Evolutionary conservation across 2,113 vertebrate genomes (phyloP), one percentile per base, ranked within the genome.

Genomic region (Sakesphorus luctuosus): DNA sequence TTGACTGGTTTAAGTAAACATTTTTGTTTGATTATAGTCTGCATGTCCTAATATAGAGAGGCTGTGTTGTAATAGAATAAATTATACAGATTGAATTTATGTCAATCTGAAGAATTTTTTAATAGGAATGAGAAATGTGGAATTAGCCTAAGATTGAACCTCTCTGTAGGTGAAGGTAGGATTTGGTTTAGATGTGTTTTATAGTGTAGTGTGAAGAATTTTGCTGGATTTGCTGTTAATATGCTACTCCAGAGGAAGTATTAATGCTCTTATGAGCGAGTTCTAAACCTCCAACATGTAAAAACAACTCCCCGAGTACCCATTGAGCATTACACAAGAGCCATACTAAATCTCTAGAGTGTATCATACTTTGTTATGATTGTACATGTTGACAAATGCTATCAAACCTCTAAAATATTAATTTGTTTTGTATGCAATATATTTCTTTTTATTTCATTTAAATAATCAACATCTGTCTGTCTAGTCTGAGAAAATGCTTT

Each of bases 1-100:
- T 81, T 90, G 75, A 53, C 55, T 93, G 25, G 46, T 92, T 93
- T 85, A 94, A 95, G 73, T 44, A 96, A 96, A 84, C 68, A 49
- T 61, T 90, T 58, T 10, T 20, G 84, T 94, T 89, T 87, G 55
- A 73, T 55, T 79, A 90, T n/a, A 53, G 68, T 84, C 38, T 94
- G 38, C 55, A 52, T 87, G 36, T 74, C 80, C 76, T 67, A 20
- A 73, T n/a, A 62, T 1, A 81, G 43, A 87, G 44, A 95, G 35
- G 71, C 82, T 61, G 28, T 38, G 13, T 81, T 93, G 52, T 58
- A 90, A 88, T 55, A 87, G 91, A 76, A 93, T 56, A 82, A 20
- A 89, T 85, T 28, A 78, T 36, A 52, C 38, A 56, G 38, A 47
- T 26, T 66, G 84, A 85, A 77, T 94, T 77, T 84, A 46, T 89